A percentile compares a stretch with the other conserved stretches of the same genome.
phyloP scores from a whole-genome alignment of 2,797 vertebrate species.

The Artibeus jamaicensis region DNA sequence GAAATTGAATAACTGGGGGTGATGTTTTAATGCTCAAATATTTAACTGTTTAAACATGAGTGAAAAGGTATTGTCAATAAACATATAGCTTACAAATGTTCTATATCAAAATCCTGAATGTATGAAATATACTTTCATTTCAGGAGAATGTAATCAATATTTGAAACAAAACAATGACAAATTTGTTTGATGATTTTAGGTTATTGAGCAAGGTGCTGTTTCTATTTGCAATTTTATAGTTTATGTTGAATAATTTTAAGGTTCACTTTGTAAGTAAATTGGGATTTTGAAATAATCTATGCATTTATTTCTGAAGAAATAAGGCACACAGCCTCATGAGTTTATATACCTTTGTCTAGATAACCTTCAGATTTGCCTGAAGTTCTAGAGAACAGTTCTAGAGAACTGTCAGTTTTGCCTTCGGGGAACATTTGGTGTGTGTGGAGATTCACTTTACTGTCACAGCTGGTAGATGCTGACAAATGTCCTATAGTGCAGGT shows the following conservation, averaged over 20 bases:
- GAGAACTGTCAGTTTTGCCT: neutral
- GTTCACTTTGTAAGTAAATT: neutral
- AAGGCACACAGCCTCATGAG: rapidly evolving
- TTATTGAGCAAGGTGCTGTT: neutral
- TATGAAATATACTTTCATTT: neutral
- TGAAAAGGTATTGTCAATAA: neutral
- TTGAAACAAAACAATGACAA: neutral
- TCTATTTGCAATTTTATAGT: neutral
- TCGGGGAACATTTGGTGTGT: neutral
- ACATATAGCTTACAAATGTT: neutral
- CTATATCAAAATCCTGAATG: neutral
- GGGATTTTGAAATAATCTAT: neutral
- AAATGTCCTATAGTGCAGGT: rapidly evolving
- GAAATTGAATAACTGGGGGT: neutral
- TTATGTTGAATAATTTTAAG: neutral
- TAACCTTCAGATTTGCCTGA: neutral
- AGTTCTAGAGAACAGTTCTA: too few species aligned
- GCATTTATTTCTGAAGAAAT: neutral
- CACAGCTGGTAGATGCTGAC: neutral
- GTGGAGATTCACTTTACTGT: neutral
- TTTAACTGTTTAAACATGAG: neutral
- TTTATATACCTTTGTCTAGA: neutral
- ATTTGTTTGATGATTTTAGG: neutral
- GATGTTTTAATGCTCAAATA: neutral
- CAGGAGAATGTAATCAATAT: neutral